Conservation (phyloP, 2,113 vertebrate species). For the Bungarus multicinctus region DNA sequence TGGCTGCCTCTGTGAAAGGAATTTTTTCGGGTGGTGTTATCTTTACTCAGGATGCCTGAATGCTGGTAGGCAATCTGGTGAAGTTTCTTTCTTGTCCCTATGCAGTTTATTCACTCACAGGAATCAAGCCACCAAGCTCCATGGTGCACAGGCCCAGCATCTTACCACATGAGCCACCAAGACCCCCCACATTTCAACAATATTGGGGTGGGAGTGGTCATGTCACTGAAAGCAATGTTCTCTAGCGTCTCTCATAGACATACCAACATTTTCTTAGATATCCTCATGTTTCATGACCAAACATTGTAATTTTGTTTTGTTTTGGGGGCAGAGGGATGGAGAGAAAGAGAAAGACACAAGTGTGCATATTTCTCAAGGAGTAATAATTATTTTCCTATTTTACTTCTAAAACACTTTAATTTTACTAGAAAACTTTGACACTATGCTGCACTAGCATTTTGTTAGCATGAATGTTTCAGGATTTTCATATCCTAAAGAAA, state of each 20-base stretch:
- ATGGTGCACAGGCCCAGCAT: too few species aligned
- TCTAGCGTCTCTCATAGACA: background rate
- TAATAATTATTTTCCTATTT: constrained; percentile 1
- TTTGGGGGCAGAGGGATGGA: background rate
- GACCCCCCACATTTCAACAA: background rate
- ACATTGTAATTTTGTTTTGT: background rate
- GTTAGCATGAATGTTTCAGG: constrained; percentile 16
- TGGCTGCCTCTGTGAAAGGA: too few species aligned
- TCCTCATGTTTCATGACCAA: constrained; percentile 14
- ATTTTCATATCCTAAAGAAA: background rate
- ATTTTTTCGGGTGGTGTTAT: too few species aligned
- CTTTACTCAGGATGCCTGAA: too few species aligned
- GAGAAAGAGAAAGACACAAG: background rate
- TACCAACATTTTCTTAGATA: background rate
- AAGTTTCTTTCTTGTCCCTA: too few species aligned
- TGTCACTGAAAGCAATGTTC: background rate
- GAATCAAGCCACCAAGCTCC: too few species aligned
- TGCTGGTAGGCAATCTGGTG: too few species aligned
- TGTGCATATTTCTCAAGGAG: background rate
- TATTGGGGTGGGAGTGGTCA: background rate
- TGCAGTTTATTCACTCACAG: too few species aligned
- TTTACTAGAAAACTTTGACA: background rate
- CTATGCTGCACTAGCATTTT: constrained; percentile 8
- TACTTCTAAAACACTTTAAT: constrained; percentile 9
- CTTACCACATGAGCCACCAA: too few species aligned